These are phyloP conservation scores for Drosophila varians DNA, from an alignment of 1,140 invertebrate species.

Conservation along the genomic window DNA sequence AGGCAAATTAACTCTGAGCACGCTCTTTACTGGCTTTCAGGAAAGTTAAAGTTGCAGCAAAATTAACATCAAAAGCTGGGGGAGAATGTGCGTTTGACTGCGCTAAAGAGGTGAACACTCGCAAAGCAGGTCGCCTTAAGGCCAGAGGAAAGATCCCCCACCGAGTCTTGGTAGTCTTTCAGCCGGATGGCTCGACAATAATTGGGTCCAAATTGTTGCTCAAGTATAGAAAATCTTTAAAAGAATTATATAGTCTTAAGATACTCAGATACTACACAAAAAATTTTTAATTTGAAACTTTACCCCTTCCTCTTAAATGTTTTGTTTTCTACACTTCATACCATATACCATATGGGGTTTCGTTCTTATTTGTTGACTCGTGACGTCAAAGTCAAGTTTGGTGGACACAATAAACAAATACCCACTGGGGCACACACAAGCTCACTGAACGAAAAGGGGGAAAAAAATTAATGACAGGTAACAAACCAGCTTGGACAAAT, in stretches of 20 bases:
- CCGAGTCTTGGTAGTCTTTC: too few relatives aligned
- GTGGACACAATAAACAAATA: slow-evolving; percentile 2
- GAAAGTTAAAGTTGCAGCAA: slow-evolving; percentile 49
- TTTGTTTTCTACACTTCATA: neutral
- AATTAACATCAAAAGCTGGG: slow-evolving; percentile 10
- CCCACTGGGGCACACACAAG: slow-evolving; percentile 19
- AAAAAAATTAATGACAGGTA: slow-evolving; percentile 21
- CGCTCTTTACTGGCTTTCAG: slow-evolving; percentile 58
- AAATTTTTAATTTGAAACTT: too few relatives aligned
- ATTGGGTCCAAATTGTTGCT: too few relatives aligned
- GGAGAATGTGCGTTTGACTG: slow-evolving; percentile 42
- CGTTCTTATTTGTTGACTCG: neutral
- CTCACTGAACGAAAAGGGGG: neutral
- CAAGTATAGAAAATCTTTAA: too few relatives aligned
- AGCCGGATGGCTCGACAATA: too few relatives aligned
- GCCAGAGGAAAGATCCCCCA: neutral
- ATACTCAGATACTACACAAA: too few relatives aligned
- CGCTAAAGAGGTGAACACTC: slow-evolving; percentile 56
- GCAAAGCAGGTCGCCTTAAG: slow-evolving; percentile 61
- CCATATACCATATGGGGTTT: neutral
- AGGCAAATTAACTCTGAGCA: slow-evolving; percentile 61
- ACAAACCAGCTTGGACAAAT: slow-evolving; percentile 27
- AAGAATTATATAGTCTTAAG: too few relatives aligned
- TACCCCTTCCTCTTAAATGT: slow-evolving; percentile 4
- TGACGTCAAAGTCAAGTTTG: slow-evolving; percentile 19